These are phyloP conservation scores for Pitta sordida DNA, from an alignment of 2,113 vertebrate genomes.

Conservation along the genomic window DNA sequence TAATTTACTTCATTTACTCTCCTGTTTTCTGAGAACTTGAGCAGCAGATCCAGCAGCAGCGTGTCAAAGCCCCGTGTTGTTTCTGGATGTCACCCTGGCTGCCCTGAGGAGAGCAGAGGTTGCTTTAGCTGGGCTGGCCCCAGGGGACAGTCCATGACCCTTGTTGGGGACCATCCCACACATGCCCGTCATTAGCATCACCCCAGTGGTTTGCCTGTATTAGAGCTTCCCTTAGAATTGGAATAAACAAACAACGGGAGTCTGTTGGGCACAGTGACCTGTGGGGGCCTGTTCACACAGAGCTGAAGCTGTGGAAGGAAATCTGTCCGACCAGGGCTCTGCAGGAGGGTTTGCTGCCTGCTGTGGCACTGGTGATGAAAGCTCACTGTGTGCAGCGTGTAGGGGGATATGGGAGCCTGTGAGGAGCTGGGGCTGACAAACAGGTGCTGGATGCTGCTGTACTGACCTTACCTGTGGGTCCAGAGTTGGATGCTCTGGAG, in stretches of 20 bases:
- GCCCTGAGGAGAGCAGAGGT: background rate
- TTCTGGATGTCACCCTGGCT: background rate
- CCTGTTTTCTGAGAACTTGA: background rate
- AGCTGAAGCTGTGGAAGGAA: background rate
- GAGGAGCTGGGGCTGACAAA: background rate
- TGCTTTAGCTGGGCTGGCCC: background rate
- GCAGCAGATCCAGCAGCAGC: background rate
- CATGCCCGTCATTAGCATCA: fast-evolving
- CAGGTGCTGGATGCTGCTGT: background rate
- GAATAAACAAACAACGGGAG: background rate
- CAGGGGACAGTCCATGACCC: background rate
- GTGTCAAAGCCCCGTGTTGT: fast-evolving
- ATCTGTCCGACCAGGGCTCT: background rate
- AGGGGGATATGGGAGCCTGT: fast-evolving
- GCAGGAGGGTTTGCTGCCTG: background rate
- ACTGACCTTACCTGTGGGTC: fast-evolving
- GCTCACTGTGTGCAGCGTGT: fast-evolving
- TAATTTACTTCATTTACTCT: background rate
- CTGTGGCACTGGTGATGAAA: background rate
- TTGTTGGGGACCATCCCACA: background rate
- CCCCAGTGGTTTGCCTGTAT: background rate
- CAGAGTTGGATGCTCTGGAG: background rate
- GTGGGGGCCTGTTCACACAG: fast-evolving
- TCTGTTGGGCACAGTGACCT: background rate
- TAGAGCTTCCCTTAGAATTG: background rate